Base-by-base conservation (phyloP, 2,797 vertebrate genomes). In the Coranthus polyacanthus region DNA sequence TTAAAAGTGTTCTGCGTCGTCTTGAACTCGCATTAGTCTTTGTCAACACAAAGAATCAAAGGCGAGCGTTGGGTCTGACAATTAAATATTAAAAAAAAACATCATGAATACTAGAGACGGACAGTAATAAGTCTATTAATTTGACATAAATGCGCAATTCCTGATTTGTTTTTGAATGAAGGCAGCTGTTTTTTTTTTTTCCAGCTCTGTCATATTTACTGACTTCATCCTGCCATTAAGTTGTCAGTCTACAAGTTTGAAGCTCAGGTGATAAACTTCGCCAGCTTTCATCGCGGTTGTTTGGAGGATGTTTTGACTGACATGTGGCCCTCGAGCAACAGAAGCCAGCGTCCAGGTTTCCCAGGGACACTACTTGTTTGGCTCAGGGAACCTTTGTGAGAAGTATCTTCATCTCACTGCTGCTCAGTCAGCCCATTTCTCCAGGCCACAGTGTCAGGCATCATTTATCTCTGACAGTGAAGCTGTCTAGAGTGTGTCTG, bases 1-100 rank as follows among this genome's bases (percentile, higher is more conserved):
- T 90, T 87, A 88, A 86, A 91, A 91, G 88, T 90, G 82, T 58
- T 79, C 83, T 57, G 72, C 86, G 83, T 87, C 82, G 62, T 77
- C 67, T 75, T 88, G 86, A 93, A 92, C 91, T 92, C 84, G 41
- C 82, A 89, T 91, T 91, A 86, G 89, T 92, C 90, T 89, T 87
- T 89, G 87, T 89, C 87, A 68, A 78, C 79, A 78, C 73, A 56
- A 64, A 72, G 63, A 89, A 82, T 86, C 81, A 73, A 85, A 88
- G 67, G 75, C 81, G 44, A 49, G 74, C 73, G 75, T 26, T 26
- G 61, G 53, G 77, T 81, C 46, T 1, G 20, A 79, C 87, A 88
- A 91, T 90, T 90, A 81, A 73, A 82, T 68, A 26, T 59, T 29
- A 63, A 64, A 76, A 66, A 88, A 88, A 61, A 71, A 63, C 66